Base-by-base conservation (phyloP, 2,113 vertebrate genomes). In the Leuciscus idus region DNA sequence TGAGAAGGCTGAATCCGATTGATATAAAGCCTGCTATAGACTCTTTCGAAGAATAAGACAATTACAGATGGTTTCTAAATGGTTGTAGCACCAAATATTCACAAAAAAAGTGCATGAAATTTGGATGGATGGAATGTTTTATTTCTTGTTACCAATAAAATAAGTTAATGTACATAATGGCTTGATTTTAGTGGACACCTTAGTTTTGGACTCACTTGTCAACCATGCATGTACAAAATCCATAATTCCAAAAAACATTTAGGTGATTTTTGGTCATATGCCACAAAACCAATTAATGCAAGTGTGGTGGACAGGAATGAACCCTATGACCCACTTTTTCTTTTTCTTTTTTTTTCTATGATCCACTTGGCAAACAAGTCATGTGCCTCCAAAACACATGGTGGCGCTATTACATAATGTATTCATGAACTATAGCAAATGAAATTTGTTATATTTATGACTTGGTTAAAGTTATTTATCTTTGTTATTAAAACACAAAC, bases 301-400 rank as follows among this genome's bases (percentile, higher is more conserved):
- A 26, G 23, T 75, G 72, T 48, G 39, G 73, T 15, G n/a, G 72
- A 26, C n/a, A 26, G 7, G 43, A 75, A 50, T 9, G n/a, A 50
- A 48, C 23, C n/a, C 13, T 15, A 12, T 74, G 23, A 48, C 12
- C 39, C 19, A 36, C 26, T 26, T 26, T 26, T 26, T 26, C 26
- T 26, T 26, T 26, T 26, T 26, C 26, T 26, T 26, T 26, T 26
- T 26, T 1, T 26, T 26, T 26, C 13, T 15, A 12, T 74, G 23
- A 48, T 6, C 39, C 19, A 36, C 4, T 57, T 19, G 8, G 2
- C 0, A 57, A 57, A 36, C 12, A 33, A 11, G 17, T 36, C n/a
- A 28, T 81, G 57, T 6, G 13, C 36, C 36, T 81, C 36, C 79
- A 48, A 64, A 64, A 48, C 79, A 64, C 59, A 64, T 4, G 79